Evolutionary conservation across 2,888 invertebrate species (phyloP).

Genomic region (Acronicta psi): DNA sequence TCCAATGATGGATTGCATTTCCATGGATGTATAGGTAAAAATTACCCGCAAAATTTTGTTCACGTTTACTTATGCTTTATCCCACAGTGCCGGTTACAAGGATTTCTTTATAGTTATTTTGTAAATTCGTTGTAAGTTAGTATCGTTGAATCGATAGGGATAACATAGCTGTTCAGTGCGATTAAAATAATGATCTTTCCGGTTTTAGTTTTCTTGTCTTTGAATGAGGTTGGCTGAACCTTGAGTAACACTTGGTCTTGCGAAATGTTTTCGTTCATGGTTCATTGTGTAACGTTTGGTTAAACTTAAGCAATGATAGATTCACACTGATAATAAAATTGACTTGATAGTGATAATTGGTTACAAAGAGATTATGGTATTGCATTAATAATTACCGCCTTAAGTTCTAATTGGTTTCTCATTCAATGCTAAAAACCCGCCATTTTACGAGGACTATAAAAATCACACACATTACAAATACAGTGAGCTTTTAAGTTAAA

Average conservation of each 20-base stretch:
- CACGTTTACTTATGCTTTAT: constrained; percentile 66
- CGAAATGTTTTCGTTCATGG: constrained; percentile 72
- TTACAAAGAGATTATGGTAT: constrained; percentile 3
- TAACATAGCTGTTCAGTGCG: constrained; percentile 60
- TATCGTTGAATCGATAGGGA: constrained; percentile 76
- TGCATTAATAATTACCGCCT: constrained; percentile 14
- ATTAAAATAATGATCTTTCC: constrained; percentile 63
- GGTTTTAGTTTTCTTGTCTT: constrained; percentile 69
- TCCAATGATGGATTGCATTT: constrained; percentile 88
- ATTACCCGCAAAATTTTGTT: constrained; percentile 73
- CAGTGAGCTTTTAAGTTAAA: constrained; percentile 70
- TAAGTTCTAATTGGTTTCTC: constrained; percentile 63
- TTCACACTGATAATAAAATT: not conserved
- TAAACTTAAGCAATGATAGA: constrained; percentile 32
- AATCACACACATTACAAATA: constrained; percentile 47
- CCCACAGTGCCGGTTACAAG: constrained; percentile 64
- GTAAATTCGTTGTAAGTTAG: constrained; percentile 66
- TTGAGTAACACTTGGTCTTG: constrained; percentile 72
- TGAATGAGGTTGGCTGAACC: constrained; percentile 72
- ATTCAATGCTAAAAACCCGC: constrained; percentile 37
- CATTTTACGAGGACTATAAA: constrained; percentile 37
- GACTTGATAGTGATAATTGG: not conserved
- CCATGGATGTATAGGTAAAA: constrained; percentile 87
- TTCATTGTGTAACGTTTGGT: constrained; percentile 65
- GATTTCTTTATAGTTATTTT: constrained; percentile 61